Evolutionary conservation across 2,113 vertebrate species (phyloP), one percentile per base, ranked within the genome.

Genomic region (Xenopus tropicalis): DNA sequence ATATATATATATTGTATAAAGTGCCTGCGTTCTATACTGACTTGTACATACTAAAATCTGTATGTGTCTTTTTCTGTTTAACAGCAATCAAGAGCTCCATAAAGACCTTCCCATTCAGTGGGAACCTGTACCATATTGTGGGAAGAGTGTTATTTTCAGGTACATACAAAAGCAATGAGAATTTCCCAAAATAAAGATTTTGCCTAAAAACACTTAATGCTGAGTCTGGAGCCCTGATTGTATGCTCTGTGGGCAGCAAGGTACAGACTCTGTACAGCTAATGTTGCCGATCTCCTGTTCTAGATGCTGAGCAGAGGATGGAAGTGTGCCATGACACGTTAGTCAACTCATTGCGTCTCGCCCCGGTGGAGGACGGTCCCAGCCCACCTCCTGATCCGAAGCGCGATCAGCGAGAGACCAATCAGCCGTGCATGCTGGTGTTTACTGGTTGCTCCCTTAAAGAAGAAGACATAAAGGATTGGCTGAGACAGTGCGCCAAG

Each of bases 111-210:
- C 93, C 94, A 13, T 98, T 96, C 80, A 88, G 79, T 77, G 95
- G 95, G 84, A 99, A 98, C 76, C 86, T 98, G 69, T 98, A 98
- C 87, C 94, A 96, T 77, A 86, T 99, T 79, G 86, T 91, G 86
- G 96, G 96, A 66, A 94, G 90, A 91, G 91, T 97, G 59, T 62
- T 83, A 61, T 99, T 99, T 83, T 94, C 94, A 88, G 96, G 96
- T 98, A 94, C 86, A 24, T 59, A 14, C 6, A 59, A 11, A 1
- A 12, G 4, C 46, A 37, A 37, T 37, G 29, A 37, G 29, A 37
- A 37, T 37, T 9, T 37, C 10, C 29, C 29, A 37, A 37, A 37
- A 7, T 3, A 37, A 37, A 37, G 29, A 1, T 5, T 7, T 37
- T 37, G 6, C 29, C 29, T 37, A 37, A 8, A 9, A 37, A 37